Percentiles rank a stretch among this genome's conserved stretches.
These are phyloP conservation scores for Odontamblyopus lacepedii DNA, from an alignment of 2,797 vertebrate species.

Conservation along the genomic window DNA sequence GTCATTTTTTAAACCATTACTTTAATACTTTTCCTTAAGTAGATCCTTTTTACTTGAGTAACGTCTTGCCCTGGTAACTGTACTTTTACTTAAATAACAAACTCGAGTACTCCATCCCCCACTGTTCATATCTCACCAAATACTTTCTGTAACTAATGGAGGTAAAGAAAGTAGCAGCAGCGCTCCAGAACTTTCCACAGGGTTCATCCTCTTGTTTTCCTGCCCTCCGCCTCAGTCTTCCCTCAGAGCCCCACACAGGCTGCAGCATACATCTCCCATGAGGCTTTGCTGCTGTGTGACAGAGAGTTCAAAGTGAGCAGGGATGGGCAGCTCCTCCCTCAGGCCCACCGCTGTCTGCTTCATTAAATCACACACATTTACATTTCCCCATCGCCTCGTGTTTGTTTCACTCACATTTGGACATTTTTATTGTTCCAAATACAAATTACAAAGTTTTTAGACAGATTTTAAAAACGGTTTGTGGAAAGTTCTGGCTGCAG, in stretches of 20 bases:
- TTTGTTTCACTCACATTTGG: background rate
- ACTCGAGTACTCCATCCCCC: too few relatives aligned
- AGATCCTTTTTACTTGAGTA: too few relatives aligned
- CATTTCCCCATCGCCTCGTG: background rate
- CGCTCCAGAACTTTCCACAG: background rate
- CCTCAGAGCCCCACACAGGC: slow-evolving; percentile 1
- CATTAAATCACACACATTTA: slow-evolving; percentile 9
- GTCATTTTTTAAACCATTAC: too few relatives aligned
- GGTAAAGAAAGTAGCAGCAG: background rate
- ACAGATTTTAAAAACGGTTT: background rate
- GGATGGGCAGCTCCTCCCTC: slow-evolving; percentile 3
- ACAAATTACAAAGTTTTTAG: background rate
- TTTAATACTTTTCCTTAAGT: too few relatives aligned
- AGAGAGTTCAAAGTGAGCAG: slow-evolving; percentile 7
- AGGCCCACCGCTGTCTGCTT: background rate
- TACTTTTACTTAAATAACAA: too few relatives aligned
- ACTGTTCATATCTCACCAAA: too few relatives aligned
- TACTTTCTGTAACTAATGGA: background rate
- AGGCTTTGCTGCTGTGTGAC: slow-evolving; percentile 9
- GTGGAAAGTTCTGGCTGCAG: background rate
- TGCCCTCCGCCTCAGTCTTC: slow-evolving; percentile 7
- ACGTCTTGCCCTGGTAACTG: too few relatives aligned
- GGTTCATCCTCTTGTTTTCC: background rate
- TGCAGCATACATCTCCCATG: background rate
- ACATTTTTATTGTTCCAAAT: background rate